Evolutionary conservation across 2,797 vertebrate species (phyloP).

Genomic region (Enteromius trimaculatus): DNA sequence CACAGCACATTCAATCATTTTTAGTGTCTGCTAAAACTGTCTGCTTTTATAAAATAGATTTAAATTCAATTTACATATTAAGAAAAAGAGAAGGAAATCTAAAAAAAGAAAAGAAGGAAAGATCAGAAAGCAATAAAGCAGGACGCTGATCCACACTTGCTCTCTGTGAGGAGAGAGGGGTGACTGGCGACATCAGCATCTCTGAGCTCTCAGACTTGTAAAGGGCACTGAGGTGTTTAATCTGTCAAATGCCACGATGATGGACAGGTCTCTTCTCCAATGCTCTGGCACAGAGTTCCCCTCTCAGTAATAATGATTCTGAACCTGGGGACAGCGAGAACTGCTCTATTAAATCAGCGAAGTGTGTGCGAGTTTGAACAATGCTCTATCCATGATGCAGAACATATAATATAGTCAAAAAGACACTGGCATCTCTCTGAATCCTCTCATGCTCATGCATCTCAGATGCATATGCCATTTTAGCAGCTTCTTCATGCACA

Average conservation of each 20-base stretch:
- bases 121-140: neutral
- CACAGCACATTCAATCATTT: neutral
- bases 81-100: neutral
- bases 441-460: constrained; percentile 37
- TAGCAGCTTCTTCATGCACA: constrained; percentile 7
- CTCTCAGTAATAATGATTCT: constrained; percentile 55
- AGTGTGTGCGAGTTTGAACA: constrained; percentile 39
- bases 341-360: constrained; percentile 3
- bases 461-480: constrained; percentile 30
- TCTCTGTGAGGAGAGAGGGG: constrained; percentile 25
- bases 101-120: neutral
- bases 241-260: constrained; percentile 57
- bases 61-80: neutral
- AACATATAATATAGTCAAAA: constrained; percentile 47
- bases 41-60: neutral
- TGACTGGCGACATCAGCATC: constrained; percentile 52
- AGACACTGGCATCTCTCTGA: constrained; percentile 31
- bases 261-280: constrained; percentile 50
- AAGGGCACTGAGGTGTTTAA: constrained; percentile 63
- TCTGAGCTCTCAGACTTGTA: constrained; percentile 51
- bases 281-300: constrained; percentile 44
- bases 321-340: constrained; percentile 27
- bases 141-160: constrained; percentile 20
- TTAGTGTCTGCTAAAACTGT: neutral
- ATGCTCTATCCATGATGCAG: constrained; percentile 30